phyloP scores from a whole-genome alignment of 2,113 vertebrate genomes.

The Orientallactaga bullata region DNA sequence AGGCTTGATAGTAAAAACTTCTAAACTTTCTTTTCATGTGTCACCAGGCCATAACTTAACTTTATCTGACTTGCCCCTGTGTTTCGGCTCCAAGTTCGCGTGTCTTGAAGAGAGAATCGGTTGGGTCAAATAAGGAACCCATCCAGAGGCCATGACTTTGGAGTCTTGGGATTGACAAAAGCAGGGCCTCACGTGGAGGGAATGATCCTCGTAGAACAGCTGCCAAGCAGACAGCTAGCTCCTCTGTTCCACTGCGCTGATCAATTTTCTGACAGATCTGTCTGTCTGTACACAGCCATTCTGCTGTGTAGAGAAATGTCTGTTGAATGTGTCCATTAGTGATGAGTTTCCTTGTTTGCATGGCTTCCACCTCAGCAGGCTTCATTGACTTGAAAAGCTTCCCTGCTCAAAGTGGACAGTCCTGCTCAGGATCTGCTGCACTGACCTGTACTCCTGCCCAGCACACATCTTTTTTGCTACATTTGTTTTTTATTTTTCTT shows the following conservation, averaged over 20 bases:
- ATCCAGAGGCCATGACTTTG: not conserved
- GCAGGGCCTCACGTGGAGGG: not conserved
- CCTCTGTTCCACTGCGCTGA: not conserved
- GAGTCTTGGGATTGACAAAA: not conserved
- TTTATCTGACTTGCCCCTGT: not conserved
- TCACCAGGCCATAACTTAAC: not conserved
- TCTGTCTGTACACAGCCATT: not conserved
- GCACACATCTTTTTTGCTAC: slow-evolving; percentile 69
- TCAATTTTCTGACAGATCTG: not conserved
- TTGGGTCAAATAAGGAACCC: not conserved
- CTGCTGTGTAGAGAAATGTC: not conserved
- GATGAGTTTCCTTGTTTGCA: not conserved
- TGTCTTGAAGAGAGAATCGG: not conserved
- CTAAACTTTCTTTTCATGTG: not conserved
- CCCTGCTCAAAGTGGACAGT: not conserved
- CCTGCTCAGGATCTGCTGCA: not conserved
- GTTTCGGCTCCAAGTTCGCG: not conserved
- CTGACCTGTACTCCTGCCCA: no score
- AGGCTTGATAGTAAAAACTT: not conserved
- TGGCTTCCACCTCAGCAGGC: not conserved
- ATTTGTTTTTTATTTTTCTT: slow-evolving; percentile 78
- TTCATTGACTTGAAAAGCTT: not conserved
- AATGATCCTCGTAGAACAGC: not conserved
- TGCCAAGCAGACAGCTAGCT: rapidly evolving
- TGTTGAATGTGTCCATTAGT: not conserved